phyloP scores from a whole-genome alignment of 1,140 invertebrate genomes.

The Psilanteris sp. region DNA sequence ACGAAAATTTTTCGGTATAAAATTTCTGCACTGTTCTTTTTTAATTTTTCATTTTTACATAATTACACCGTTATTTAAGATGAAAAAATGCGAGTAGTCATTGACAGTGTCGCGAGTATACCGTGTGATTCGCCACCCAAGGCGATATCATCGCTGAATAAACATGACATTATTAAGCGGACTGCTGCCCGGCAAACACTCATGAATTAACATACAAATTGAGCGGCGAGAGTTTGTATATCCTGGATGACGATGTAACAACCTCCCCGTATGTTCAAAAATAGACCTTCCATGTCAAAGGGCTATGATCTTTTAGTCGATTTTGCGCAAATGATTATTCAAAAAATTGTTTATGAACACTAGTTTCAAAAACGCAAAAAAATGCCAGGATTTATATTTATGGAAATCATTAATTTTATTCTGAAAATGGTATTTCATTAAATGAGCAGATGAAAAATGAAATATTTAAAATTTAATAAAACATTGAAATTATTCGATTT shows the following conservation, averaged over 20 bases:
- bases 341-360: constrained; percentile 19
- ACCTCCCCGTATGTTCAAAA: constrained; percentile 58
- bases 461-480: no score
- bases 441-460: no score
- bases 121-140: constrained; percentile 71
- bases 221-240: constrained; percentile 71
- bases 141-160: constrained; percentile 80
- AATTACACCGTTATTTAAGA: constrained; percentile 45
- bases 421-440: no score
- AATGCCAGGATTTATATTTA: no score
- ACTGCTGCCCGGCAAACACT: constrained; percentile 77
- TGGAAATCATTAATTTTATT: no score
- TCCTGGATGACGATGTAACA: constrained; percentile 63
- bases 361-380: background rate
- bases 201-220: constrained; percentile 81
- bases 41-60: background rate
- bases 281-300: constrained; percentile 59
- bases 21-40: constrained; percentile 4
- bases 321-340: constrained; percentile 29
- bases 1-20: background rate
- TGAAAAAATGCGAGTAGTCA: constrained; percentile 59
- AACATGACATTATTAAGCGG: constrained; percentile 81
- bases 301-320: constrained; percentile 27
- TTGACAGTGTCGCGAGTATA: constrained; percentile 71
- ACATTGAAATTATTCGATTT: no score